Percentiles rank a stretch among this genome's conserved stretches.
Evolutionary conservation across 2,888 invertebrate genomes (phyloP).

Genomic region (Dynastes hyllus): DNA sequence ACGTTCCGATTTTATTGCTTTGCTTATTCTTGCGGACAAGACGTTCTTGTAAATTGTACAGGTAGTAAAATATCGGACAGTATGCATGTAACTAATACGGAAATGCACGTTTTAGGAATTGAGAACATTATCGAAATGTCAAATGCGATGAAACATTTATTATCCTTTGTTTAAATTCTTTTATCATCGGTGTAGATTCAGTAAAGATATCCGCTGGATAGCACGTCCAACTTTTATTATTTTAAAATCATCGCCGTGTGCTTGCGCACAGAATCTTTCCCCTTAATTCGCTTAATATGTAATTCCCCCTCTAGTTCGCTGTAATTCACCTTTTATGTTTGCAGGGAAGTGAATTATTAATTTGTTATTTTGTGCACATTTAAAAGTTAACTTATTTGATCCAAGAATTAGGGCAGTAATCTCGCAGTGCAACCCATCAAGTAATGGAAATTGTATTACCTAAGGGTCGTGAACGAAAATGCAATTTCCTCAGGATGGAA

Average conservation of each 20-base stretch:
- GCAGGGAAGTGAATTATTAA: slow-evolving; percentile 36
- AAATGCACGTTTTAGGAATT: background rate
- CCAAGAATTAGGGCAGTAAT: slow-evolving; percentile 55
- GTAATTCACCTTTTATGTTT: slow-evolving; percentile 41
- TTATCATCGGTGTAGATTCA: background rate
- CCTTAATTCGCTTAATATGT: slow-evolving; percentile 41
- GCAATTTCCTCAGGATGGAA: slow-evolving; percentile 66
- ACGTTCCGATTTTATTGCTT: slow-evolving; percentile 59
- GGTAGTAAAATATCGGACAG: slow-evolving; percentile 34
- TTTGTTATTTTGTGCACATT: slow-evolving; percentile 41
- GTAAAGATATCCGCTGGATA: background rate
- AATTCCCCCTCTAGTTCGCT: background rate
- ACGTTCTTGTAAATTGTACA: slow-evolving; percentile 37
- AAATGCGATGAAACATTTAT: slow-evolving; percentile 10
- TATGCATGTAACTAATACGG: slow-evolving; percentile 7
- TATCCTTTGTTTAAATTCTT: background rate
- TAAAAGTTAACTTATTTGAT: slow-evolving; percentile 53
- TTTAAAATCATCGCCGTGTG: background rate
- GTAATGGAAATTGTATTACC: slow-evolving; percentile 67
- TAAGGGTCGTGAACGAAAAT: slow-evolving; percentile 65
- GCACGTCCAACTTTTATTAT: slow-evolving; percentile 1
- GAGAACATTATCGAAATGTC: background rate
- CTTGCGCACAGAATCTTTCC: slow-evolving; percentile 10
- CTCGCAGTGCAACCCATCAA: slow-evolving; percentile 63
- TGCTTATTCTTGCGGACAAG: slow-evolving; percentile 55